Conservation (phyloP, 2,797 vertebrate genomes). For the Pangasius mekongensis region DNA sequence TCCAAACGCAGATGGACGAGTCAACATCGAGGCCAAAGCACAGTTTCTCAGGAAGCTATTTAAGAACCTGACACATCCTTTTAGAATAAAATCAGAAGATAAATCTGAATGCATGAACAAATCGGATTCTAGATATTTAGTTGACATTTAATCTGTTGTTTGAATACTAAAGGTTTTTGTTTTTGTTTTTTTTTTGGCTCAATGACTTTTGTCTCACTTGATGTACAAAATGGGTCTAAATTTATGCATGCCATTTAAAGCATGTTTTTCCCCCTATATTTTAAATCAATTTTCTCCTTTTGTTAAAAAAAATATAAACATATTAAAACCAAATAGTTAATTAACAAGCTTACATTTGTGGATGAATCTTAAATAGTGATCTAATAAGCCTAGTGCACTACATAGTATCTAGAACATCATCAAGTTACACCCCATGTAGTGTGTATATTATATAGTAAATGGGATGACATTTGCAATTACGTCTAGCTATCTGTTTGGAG, state of each 20-base stretch:
- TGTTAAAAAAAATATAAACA: not conserved
- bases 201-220: not conserved
- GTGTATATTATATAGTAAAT: not conserved
- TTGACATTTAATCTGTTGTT: not conserved
- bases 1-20: conserved; percentile 24
- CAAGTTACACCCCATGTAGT: not conserved
- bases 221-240: not conserved
- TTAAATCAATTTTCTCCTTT: not conserved
- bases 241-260: not conserved
- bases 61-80: not conserved
- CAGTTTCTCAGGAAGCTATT: conserved; percentile 16
- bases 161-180: not conserved
- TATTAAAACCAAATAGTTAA: not conserved
- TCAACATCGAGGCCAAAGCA: not conserved
- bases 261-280: not conserved
- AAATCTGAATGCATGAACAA: not conserved
- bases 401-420: not conserved
- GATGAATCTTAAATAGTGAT: not conserved
- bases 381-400: not conserved
- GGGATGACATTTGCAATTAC: not conserved
- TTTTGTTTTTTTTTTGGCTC: not conserved
- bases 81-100: not conserved
- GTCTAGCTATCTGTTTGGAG: not conserved
- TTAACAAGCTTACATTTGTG: not conserved
- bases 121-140: not conserved